Conservation (phyloP, 2,888 invertebrate species). For the Microchrysa polita region DNA sequence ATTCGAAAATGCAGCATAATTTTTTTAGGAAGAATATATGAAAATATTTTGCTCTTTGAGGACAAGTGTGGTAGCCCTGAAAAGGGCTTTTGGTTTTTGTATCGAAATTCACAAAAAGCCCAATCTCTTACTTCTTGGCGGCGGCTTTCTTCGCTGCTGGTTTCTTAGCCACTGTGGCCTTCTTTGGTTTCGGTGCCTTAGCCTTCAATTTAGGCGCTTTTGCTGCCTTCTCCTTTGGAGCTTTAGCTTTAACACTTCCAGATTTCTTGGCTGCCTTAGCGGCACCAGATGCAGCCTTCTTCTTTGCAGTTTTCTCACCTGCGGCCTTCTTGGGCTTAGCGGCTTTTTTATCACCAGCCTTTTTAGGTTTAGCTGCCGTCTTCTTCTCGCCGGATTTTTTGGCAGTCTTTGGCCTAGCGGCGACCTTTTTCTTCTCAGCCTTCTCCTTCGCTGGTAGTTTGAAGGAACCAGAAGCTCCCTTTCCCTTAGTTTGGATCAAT, state of each 20-base stretch:
- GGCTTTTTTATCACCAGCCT: constrained; percentile 12
- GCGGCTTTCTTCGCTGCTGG: constrained; percentile 30
- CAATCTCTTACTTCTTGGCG: constrained; percentile 21
- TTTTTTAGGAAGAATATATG: too few species aligned
- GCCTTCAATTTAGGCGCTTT: constrained; percentile 1
- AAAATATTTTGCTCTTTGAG: constrained; percentile 25
- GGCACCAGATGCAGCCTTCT: constrained; percentile 1
- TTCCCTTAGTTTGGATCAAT: constrained; percentile 58
- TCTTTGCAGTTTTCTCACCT: constrained; percentile 2
- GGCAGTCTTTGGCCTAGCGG: background rate
- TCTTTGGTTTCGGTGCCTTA: constrained; percentile 34
- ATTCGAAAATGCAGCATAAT: too few species aligned
- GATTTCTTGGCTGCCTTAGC: constrained; percentile 36
- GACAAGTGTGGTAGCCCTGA: constrained; percentile 30
- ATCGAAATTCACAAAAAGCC: background rate
- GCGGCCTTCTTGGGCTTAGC: constrained; percentile 43
- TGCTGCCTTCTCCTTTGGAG: constrained; percentile 21
- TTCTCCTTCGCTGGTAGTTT: constrained; percentile 51
- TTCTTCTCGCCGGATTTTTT: constrained; percentile 23
- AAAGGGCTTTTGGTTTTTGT: constrained; percentile 30
- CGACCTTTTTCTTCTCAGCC: constrained; percentile 47
- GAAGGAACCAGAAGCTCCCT: constrained; percentile 54
- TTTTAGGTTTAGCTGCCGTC: constrained; percentile 43
- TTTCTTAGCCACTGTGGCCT: constrained; percentile 10
- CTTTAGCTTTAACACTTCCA: constrained; percentile 15